Conservation (phyloP, 2,888 invertebrate genomes). For the Heliconius sara region DNA sequence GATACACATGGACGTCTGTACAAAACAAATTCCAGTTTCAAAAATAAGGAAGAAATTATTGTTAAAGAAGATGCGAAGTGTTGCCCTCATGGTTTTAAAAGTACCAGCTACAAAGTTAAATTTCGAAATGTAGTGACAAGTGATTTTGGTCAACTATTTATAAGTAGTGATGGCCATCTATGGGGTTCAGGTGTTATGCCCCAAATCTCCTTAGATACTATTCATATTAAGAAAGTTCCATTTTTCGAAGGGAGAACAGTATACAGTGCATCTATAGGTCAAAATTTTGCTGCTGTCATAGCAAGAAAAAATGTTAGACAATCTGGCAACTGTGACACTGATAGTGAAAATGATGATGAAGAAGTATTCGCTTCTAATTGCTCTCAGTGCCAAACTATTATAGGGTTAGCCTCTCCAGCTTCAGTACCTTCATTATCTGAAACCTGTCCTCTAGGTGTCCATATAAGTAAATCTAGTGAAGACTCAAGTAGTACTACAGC, state of each 20-base stretch:
- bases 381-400: conserved; percentile 85
- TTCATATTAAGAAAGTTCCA: conserved; percentile 85
- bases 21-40: conserved; percentile 82
- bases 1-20: conserved; percentile 85
- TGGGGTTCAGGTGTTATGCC: conserved; percentile 89
- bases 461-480: conserved; percentile 84
- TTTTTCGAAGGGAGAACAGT: conserved; percentile 88
- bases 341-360: conserved; percentile 85
- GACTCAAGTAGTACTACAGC: conserved; percentile 85
- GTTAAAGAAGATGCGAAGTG: conserved; percentile 86
- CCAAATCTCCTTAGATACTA: conserved; percentile 85
- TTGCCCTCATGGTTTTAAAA: conserved; percentile 87
- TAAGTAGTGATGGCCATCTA: conserved; percentile 87
- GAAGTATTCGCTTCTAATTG: conserved; percentile 87
- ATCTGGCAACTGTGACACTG: conserved; percentile 83
- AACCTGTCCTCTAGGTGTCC: conserved; percentile 85
- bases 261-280: conserved; percentile 88
- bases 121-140: conserved; percentile 86
- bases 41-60: conserved; percentile 84
- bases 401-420: conserved; percentile 83
- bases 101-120: conserved; percentile 85
- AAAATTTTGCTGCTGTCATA: conserved; percentile 89
- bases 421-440: conserved; percentile 86
- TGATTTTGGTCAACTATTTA: conserved; percentile 85
- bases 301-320: conserved; percentile 85